Evolutionary conservation across 2,888 invertebrate species (phyloP), one percentile per base, ranked within the genome.

Genomic region (Entomobrya multifasciata): DNA sequence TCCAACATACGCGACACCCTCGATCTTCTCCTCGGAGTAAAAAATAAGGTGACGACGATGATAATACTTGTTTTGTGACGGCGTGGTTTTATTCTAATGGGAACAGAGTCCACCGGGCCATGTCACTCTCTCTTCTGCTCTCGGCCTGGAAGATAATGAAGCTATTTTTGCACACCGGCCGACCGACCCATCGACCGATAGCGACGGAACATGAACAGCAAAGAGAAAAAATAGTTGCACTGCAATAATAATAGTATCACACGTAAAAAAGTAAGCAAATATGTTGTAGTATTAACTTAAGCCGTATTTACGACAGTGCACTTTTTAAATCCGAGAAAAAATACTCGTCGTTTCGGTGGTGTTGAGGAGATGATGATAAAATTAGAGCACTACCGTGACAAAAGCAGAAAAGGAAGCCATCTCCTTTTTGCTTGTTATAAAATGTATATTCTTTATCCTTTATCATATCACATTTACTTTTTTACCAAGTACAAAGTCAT

Each of bases 81-180:
- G 77, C 25, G 77, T 55, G 74, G n/a, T 72, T 49, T 47, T 67
- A 36, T 67, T 25, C 47, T 47, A 86, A 86, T 79, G 86, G 80
- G 89, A 88, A 80, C 89, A 89, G 88, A 89, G 88, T 87, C 88
- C 87, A 89, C 88, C 89, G 87, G 88, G 85, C 88, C 86, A 88
- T 88, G 88, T 89, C 89, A 87, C 79, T 70, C 36, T 36, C 36
- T 36, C 36, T 36, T 8, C 8, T 8, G 4, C 36, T 36, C 36
- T 36, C 76, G 88, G 89, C 86, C 87, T 89, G 88, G 87, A 87
- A 89, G 88, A 90, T 89, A 90, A 89, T 89, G 88, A 90, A 88
- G 88, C 89, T 90, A 90, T 90, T 90, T 90, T 89, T 89, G 90
- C 89, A 88, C 89, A 90, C 90, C 90, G 88, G 89, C 88, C 70